Base-by-base conservation (phyloP, 2,888 invertebrate genomes). In the Eristalis arbustorum region DNA sequence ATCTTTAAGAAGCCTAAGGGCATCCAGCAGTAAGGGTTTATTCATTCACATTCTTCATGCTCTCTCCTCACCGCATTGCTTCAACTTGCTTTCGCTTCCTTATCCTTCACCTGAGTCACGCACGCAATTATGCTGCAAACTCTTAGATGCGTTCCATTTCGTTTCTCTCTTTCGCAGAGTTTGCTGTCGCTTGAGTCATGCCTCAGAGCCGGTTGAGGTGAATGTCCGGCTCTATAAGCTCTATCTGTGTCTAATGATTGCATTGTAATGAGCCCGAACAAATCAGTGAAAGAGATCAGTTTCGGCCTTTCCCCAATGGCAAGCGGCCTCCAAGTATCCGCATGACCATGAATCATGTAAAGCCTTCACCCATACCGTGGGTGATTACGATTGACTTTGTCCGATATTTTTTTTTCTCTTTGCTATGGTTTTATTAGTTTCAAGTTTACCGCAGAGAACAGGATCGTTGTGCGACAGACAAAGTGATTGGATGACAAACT, bases 271-370 rank as follows among this genome's bases (percentile, higher is more conserved):
- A 62, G 14, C n/a, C 31, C 28, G 61, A 42, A 63, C 31, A 28
- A 2, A 49, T 49, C 49, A 57, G 57, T 40, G 59, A 74, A 74
- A 66, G 74, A 34, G 56, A 74, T 66, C 37, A 28, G 42, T 57
- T 57, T 64, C 6, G 40, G 59, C 28, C 22, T 66, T 74, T 66
- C 57, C 66, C 59, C 49, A 49, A 49, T 66, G 37, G 2, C 56
- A 18, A 8, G 13, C n/a, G 6, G 2, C 37, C 18, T 8, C 6
- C 8, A 37, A 28, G 57, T 18, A 66, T 66, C 74, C 74, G 74
- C n/a, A 22, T 40, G 40, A 11, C 14, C 37, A 74, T 74, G 59
- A 74, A 42, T 74, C 59, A 66, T 59, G 18, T 3, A 64, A 23
- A 64, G 2, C 37, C 34, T 23, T 56, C 34, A 34, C 59, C 37